Conservation (phyloP, 2,113 vertebrate species). For the Macroglossus sobrinus region DNA sequence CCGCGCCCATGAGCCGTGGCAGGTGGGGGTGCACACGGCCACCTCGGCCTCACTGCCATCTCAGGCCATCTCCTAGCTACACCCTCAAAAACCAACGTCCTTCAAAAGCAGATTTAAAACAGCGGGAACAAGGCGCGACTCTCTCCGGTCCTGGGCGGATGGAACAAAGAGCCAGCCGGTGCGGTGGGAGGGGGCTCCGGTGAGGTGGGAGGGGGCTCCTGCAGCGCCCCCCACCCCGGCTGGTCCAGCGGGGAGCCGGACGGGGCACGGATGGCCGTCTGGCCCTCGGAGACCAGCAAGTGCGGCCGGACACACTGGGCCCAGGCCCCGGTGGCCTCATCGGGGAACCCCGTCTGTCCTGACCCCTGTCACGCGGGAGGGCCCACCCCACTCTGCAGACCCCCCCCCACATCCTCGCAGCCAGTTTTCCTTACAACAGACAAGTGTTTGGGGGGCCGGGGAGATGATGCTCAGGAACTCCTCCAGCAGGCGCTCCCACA, state of each 20-base stretch:
- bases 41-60: neutral
- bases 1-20: neutral
- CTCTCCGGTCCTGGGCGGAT: neutral
- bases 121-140: neutral
- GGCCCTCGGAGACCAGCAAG: neutral
- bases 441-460: neutral
- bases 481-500: conserved; percentile 5
- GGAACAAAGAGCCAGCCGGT: neutral
- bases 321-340: neutral
- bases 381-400: neutral
- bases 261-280: neutral
- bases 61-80: neutral
- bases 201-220: too few relatives aligned
- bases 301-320: neutral
- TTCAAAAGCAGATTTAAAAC: neutral
- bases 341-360: too few relatives aligned
- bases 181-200: too few relatives aligned
- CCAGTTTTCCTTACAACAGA: neutral
- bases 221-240: accelerated
- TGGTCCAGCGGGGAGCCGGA: neutral
- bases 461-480: neutral
- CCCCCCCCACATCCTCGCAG: neutral
- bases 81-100: neutral
- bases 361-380: too few relatives aligned
- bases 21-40: neutral